Evolutionary conservation across 2,113 vertebrate species (phyloP).

Genomic region (Odocoileus virginianus): DNA sequence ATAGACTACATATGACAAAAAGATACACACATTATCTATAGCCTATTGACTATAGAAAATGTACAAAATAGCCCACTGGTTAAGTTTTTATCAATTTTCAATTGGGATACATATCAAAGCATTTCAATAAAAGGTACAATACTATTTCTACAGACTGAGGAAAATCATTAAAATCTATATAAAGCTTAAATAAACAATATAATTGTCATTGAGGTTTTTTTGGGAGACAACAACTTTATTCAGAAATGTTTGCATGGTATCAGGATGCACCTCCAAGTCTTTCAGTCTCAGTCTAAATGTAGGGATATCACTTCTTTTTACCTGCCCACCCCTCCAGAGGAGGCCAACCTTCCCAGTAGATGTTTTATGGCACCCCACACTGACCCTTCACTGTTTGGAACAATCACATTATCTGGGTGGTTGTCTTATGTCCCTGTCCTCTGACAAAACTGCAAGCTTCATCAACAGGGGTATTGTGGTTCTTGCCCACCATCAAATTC

Average conservation of each 20-base stretch:
- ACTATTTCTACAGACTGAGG: not conserved
- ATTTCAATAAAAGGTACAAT: not conserved
- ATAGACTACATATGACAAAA: slow-evolving; percentile 54
- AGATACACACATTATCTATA: slow-evolving; percentile 44
- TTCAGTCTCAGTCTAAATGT: not conserved
- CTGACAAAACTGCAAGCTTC: not conserved
- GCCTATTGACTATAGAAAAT: slow-evolving; percentile 2
- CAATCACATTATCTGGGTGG: not conserved
- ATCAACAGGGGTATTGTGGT: not conserved
- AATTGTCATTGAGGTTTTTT: not conserved
- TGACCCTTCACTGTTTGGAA: not conserved
- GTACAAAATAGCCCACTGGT: not conserved
- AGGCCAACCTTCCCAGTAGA: not conserved
- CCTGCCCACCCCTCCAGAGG: not conserved
- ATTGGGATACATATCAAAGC: slow-evolving; percentile 46
- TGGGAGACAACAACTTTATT: not conserved
- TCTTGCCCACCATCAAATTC: not conserved
- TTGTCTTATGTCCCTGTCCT: not conserved
- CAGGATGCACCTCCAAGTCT: not conserved
- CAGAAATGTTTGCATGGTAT: not conserved
- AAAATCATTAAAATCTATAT: not conserved
- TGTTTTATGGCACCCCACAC: not conserved
- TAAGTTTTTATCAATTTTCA: slow-evolving; percentile 58
- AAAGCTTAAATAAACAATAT: not conserved
- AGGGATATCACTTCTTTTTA: not conserved